phyloP scores from a whole-genome alignment of 2,797 vertebrate species.

The Cyprinella venusta region DNA sequence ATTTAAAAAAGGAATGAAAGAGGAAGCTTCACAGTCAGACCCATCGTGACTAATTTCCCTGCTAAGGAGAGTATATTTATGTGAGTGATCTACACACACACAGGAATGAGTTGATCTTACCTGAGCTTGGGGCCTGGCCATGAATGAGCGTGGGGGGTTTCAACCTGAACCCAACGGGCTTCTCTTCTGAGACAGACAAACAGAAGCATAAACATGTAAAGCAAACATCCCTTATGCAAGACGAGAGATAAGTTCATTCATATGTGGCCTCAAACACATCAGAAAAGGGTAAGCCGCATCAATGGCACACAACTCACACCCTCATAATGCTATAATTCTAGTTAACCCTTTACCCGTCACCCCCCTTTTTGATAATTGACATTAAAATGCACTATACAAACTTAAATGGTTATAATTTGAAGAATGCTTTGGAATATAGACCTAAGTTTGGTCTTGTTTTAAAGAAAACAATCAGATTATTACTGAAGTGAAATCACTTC shows the following conservation, averaged over 20 bases:
- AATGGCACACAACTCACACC: neutral
- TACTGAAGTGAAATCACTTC: too few relatives aligned
- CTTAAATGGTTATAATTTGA: too few relatives aligned
- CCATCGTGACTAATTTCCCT: neutral
- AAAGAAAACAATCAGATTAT: too few relatives aligned
- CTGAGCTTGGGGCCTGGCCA: constrained; percentile 96
- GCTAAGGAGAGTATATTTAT: neutral
- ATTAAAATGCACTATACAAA: too few relatives aligned
- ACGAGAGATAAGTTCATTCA: neutral
- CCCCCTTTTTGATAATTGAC: too few relatives aligned
- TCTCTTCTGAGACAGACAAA: constrained; percentile 84
- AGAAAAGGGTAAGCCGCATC: neutral
- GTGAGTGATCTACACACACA: too few relatives aligned
- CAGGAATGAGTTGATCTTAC: constrained; percentile 72
- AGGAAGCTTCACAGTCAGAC: constrained; percentile 10
- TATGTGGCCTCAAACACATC: neutral
- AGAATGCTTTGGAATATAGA: too few relatives aligned
- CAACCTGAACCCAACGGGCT: constrained; percentile 93
- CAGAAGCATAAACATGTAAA: neutral
- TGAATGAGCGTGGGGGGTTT: constrained; percentile 98
- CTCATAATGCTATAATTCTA: neutral
- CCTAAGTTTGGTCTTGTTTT: too few relatives aligned
- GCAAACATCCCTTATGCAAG: constrained; percentile 1
- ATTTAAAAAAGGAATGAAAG: neutral
- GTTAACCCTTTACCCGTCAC: too few relatives aligned